Conservation (phyloP, 2,888 invertebrate genomes). For the Drosophila hawaiiensis region DNA sequence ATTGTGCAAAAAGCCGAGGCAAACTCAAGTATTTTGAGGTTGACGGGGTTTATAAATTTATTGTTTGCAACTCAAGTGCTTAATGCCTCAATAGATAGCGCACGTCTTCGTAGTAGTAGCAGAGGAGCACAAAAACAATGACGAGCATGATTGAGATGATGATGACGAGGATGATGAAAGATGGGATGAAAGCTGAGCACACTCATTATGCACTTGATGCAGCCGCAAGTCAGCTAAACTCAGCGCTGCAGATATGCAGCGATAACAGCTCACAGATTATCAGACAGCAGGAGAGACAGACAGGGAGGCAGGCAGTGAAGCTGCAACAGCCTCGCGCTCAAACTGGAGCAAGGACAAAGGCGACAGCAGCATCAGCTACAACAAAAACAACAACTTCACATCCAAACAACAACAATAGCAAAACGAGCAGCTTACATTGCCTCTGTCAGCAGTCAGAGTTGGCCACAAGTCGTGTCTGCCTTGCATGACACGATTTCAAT, state of each 20-base stretch:
- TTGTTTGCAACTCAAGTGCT: constrained; percentile 55
- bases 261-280: constrained; percentile 69
- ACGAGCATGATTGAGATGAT: constrained; percentile 4
- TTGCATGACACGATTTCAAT: background rate
- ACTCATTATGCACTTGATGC: constrained; percentile 70
- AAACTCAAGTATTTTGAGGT: constrained; percentile 1
- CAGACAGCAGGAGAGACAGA: constrained; percentile 12
- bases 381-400: constrained; percentile 65
- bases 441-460: constrained; percentile 12
- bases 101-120: constrained; percentile 32
- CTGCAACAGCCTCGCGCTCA: constrained; percentile 44
- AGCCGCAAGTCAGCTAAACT: constrained; percentile 26
- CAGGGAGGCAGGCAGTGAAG: background rate
- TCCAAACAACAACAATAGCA: constrained; percentile 42
- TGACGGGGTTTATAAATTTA: constrained; percentile 9
- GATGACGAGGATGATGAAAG: constrained; percentile 27
- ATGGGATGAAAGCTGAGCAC: constrained; percentile 38
- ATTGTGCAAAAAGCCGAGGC: constrained; percentile 50
- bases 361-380: constrained; percentile 15
- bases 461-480: background rate
- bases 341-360: constrained; percentile 75
- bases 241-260: constrained; percentile 55
- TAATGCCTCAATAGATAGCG: constrained; percentile 61
- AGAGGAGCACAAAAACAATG: background rate
- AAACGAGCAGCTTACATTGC: constrained; percentile 31